These are phyloP conservation scores for Dynastes tityus DNA, from an alignment of 2,888 invertebrate genomes.

Conservation along the genomic window DNA sequence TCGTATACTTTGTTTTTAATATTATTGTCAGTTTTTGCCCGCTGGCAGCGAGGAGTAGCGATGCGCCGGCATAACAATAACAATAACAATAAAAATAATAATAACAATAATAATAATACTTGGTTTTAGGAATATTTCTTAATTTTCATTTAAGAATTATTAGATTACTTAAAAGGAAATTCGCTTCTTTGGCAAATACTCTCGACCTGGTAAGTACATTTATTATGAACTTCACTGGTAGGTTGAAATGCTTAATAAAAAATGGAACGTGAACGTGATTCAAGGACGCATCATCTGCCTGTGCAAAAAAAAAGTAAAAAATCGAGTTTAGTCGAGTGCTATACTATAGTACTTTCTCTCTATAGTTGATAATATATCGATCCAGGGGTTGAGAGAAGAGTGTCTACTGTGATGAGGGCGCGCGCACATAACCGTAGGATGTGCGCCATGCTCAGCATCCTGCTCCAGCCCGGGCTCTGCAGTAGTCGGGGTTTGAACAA, in stretches of 20 bases:
- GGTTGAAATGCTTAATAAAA: slow-evolving; percentile 28
- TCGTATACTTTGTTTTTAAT: no score
- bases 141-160: no score
- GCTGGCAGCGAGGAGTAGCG: no score
- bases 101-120: no score
- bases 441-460: slow-evolving; percentile 68
- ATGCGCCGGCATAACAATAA: no score
- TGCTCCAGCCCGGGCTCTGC: slow-evolving; percentile 69
- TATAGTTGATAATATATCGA: slow-evolving; percentile 47
- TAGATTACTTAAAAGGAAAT: no score
- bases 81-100: no score
- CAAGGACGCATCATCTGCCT: slow-evolving; percentile 33
- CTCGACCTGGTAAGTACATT: neutral
- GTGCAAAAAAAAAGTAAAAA: slow-evolving; percentile 17
- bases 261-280: slow-evolving; percentile 7
- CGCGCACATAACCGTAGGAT: slow-evolving; percentile 47
- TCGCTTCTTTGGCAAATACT: no score
- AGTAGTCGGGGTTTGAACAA: slow-evolving; percentile 67
- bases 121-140: no score
- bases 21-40: no score
- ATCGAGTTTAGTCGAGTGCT: slow-evolving; percentile 43
- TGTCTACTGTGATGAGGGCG: slow-evolving; percentile 44
- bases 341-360: slow-evolving; percentile 44
- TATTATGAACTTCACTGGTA: slow-evolving; percentile 9
- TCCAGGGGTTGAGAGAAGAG: slow-evolving; percentile 47